phyloP scores from a whole-genome alignment of 2,113 vertebrate species.

The Odobenus rosmarus region DNA sequence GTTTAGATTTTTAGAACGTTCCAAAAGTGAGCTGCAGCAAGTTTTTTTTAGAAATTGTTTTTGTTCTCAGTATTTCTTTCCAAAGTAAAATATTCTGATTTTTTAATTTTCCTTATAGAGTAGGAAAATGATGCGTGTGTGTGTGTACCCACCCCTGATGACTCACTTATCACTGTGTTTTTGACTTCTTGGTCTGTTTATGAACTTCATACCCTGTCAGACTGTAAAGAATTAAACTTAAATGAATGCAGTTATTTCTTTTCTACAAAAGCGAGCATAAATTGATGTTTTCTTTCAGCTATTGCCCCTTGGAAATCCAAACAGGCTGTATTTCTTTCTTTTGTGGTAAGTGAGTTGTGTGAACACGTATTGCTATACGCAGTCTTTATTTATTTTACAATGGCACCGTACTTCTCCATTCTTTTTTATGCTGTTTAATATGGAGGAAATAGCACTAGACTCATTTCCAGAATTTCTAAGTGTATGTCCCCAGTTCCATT shows the following conservation, averaged over 20 bases:
- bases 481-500: background rate
- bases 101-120: background rate
- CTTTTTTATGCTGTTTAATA: background rate
- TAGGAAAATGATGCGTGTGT: background rate
- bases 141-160: background rate
- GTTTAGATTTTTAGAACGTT: background rate
- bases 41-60: conserved; percentile 3
- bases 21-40: background rate
- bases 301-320: conserved; percentile 40
- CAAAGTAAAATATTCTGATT: conserved; percentile 26
- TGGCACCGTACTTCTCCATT: background rate
- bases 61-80: conserved; percentile 23
- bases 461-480: background rate
- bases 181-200: background rate
- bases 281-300: conserved; percentile 41
- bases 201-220: background rate
- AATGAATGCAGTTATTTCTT: conserved; percentile 29
- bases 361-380: background rate
- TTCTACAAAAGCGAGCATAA: background rate
- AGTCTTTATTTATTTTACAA: conserved; percentile 3
- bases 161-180: conserved; percentile 34
- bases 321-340: conserved; percentile 17
- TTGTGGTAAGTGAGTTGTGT: conserved; percentile 2
- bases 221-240: conserved; percentile 54
- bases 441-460: background rate